Evolutionary conservation across 2,888 invertebrate species (phyloP).

Genomic region (Rotaria magnacalcarata): DNA sequence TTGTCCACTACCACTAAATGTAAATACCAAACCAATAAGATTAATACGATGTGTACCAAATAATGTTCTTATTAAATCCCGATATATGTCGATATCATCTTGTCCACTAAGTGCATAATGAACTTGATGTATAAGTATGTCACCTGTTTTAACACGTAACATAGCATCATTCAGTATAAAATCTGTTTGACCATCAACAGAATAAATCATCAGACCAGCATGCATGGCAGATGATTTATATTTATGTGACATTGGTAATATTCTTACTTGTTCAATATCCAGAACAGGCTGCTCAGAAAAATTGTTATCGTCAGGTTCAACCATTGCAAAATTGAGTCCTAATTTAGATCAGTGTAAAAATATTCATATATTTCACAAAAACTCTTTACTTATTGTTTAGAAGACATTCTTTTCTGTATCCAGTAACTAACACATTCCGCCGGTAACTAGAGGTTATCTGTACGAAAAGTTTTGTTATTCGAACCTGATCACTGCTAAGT

Average conservation of each 20-base stretch:
- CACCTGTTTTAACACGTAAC: not conserved
- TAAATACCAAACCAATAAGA: not conserved
- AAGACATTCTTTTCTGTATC: no score
- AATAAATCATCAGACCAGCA: not conserved
- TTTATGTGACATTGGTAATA: not conserved
- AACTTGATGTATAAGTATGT: not conserved
- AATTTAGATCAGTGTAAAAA: not conserved
- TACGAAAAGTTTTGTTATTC: no score
- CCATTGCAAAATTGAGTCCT: not conserved
- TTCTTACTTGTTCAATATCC: not conserved
- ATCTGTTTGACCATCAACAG: conserved; percentile 11
- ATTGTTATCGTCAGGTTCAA: not conserved
- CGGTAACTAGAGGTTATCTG: no score
- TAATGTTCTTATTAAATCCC: not conserved
- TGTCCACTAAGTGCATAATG: not conserved
- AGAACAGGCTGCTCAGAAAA: not conserved
- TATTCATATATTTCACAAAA: no score
- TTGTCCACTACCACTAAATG: not conserved
- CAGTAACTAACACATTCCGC: no score
- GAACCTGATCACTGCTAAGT: no score
- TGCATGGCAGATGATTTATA: not conserved
- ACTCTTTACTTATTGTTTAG: no score
- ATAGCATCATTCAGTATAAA: not conserved
- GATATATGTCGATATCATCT: not conserved
- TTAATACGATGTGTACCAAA: not conserved